Evolutionary conservation across 2,113 vertebrate genomes (phyloP), one percentile per base, ranked within the genome.

Genomic region (Hydropotes inermis): DNA sequence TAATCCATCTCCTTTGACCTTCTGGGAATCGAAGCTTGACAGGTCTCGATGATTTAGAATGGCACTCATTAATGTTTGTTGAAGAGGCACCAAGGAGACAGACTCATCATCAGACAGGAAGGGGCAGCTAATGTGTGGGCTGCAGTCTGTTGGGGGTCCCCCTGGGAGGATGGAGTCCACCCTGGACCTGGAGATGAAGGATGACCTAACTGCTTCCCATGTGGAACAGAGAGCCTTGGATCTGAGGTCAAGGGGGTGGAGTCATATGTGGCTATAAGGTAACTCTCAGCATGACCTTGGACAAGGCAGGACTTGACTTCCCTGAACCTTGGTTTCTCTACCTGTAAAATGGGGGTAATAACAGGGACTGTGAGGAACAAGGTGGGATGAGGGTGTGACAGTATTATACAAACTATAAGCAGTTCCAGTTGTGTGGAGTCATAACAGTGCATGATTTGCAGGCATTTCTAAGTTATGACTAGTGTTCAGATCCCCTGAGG

Each of bases 1-100:
- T 76, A 61, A 50, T 86, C 81, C 74, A 86, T 84, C 67, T 95
- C 89, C 82, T 64, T 43, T 93, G 85, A 92, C 85, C 97, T 96
- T 92, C 89, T 86, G 97, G 95, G 81, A 95, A 58, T 39, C 3
- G 3, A 74, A 92, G 87, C 78, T 86, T 88, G 92, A 23, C 74
- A 89, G 89, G 70, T 94, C 87, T 39, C 0, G 0, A 12, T n/a
- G 85, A 91, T 82, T 85, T 76, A 97, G 78, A 94, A 85, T 57
- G 25, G 3, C 28, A 76, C 54, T 70, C n/a, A 30, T 43, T 90
- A 36, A 60, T n/a, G 76, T 94, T 55, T 92, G 57, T 45, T 0
- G 2, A 81, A 76, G 57, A 61, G 85, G 54, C 89, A 8, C 57
- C 43, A 12, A 14, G 30, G 58, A 84, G 61, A 95, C 39, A 84